Conservation (phyloP, 2,797 vertebrate species). For the Anguilla pacifica region DNA sequence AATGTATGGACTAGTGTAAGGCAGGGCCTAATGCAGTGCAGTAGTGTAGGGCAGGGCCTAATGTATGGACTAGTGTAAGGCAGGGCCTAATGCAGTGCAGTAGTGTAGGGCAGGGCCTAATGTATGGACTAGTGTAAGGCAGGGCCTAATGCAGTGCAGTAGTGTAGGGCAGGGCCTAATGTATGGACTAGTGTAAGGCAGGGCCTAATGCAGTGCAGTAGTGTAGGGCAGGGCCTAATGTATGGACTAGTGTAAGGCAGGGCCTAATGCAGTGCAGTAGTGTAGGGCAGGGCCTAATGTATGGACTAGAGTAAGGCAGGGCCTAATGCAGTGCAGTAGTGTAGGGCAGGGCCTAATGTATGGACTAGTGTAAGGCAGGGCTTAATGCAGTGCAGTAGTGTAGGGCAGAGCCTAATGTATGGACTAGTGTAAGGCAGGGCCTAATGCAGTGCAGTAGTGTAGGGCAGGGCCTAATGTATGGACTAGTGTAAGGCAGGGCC, state of each 20-base stretch:
- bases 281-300: no score
- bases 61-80: background rate
- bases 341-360: no score
- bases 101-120: background rate
- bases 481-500: background rate
- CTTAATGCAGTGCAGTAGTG: background rate
- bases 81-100: background rate
- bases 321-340: background rate
- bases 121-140: background rate
- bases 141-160: no score
- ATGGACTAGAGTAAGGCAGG: background rate
- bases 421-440: background rate
- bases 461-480: background rate
- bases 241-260: background rate
- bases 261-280: no score
- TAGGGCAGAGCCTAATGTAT: background rate
- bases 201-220: no score
- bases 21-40: background rate
- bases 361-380: background rate
- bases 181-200: no score
- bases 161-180: no score
- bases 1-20: background rate
- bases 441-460: background rate
- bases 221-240: no score
- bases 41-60: background rate